These are phyloP conservation scores for Rhorus exstirpatorius DNA, from an alignment of 2,888 invertebrate genomes.

Conservation along the genomic window DNA sequence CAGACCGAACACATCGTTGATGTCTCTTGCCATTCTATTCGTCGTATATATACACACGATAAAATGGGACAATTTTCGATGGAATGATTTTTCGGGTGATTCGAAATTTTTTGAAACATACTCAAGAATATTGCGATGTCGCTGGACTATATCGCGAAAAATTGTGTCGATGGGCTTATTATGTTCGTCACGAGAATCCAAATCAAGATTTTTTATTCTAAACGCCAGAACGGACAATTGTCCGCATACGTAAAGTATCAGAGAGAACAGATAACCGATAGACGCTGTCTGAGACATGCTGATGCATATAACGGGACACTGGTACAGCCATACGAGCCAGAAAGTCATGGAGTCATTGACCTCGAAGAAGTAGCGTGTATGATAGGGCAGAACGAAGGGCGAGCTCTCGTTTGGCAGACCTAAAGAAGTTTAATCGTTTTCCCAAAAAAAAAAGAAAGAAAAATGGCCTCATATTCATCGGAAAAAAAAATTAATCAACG, in stretches of 20 bases:
- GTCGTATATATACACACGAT: background rate
- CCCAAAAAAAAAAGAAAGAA: background rate
- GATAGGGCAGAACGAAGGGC: conserved; percentile 60
- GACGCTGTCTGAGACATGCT: conserved; percentile 51
- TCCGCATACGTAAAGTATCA: conserved; percentile 62
- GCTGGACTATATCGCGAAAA: conserved; percentile 38
- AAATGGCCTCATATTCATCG: too few relatives aligned
- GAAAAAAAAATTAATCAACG: background rate
- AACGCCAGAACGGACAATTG: conserved; percentile 57
- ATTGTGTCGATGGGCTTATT: background rate
- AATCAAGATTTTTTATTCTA: conserved; percentile 50
- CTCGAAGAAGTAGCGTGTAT: conserved; percentile 57
- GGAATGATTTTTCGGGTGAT: background rate
- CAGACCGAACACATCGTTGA: conserved; percentile 43
- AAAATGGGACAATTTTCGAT: background rate
- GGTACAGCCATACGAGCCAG: conserved; percentile 60
- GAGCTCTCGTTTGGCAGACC: conserved; percentile 57
- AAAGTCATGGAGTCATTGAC: conserved; percentile 58
- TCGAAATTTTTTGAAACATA: conserved; percentile 12
- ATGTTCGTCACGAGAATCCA: background rate
- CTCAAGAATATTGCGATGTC: conserved; percentile 40
- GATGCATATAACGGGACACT: conserved; percentile 57
- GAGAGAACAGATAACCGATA: conserved; percentile 50
- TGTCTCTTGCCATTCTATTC: conserved; percentile 35
- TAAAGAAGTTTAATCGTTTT: conserved; percentile 6